Percentiles rank a stretch among this genome's conserved stretches.
These are phyloP conservation scores for Pyrrhia umbra DNA, from an alignment of 2,888 invertebrate species.

Conservation along the genomic window DNA sequence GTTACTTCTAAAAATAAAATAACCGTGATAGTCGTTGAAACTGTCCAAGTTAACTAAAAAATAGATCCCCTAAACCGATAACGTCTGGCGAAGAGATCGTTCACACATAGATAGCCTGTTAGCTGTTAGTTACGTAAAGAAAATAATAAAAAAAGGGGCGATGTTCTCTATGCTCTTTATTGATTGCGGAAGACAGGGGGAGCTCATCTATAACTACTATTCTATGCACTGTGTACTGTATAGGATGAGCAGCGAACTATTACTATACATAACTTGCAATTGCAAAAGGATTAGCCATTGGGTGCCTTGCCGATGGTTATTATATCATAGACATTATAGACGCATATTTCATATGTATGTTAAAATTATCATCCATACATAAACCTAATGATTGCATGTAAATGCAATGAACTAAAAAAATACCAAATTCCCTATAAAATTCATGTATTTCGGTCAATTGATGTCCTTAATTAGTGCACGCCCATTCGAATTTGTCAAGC, in stretches of 20 bases:
- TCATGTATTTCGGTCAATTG: conserved; percentile 53
- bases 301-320: not conserved
- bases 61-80: conserved; percentile 56
- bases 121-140: conserved; percentile 55
- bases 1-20: conserved; percentile 18
- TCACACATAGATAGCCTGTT: conserved; percentile 48
- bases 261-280: not conserved
- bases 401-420: conserved; percentile 2
- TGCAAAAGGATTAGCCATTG: not conserved
- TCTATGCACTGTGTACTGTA: conserved; percentile 21
- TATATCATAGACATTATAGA: not conserved
- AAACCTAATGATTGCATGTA: not conserved
- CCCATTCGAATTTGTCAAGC: conserved; percentile 48
- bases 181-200: conserved; percentile 62
- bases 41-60: conserved; percentile 47
- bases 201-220: conserved; percentile 23
- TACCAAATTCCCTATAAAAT: conserved; percentile 25
- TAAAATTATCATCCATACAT: not conserved
- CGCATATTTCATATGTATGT: too few species aligned
- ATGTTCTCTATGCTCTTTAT: conserved; percentile 64
- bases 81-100: conserved; percentile 50
- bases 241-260: not conserved
- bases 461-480: conserved; percentile 47
- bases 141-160: conserved; percentile 66
- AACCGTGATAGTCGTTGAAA: conserved; percentile 14